These are phyloP conservation scores for Bimastos eiseni DNA, from an alignment of 2,888 invertebrate genomes.

Conservation along the genomic window DNA sequence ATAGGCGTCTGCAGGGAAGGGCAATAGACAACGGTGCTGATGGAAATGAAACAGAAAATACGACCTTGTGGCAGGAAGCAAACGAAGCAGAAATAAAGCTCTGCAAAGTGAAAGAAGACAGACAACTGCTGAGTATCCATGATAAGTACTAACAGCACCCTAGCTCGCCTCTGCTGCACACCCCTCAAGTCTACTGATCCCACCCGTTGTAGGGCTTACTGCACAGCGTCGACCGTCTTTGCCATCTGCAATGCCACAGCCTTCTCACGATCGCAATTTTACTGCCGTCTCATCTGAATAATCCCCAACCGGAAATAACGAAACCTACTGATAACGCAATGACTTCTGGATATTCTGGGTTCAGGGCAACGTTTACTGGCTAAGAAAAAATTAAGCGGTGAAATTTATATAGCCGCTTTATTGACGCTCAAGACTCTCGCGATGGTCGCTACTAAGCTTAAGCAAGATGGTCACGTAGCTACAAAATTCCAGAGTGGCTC, in stretches of 20 bases:
- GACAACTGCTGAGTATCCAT: not conserved
- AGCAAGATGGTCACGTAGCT: too few species aligned
- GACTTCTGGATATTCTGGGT: not conserved
- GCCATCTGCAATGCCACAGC: not conserved
- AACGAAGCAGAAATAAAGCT: not conserved
- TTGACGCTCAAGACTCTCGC: too few species aligned
- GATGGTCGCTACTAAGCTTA: too few species aligned
- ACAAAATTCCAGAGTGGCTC: too few species aligned
- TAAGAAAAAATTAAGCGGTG: too few species aligned
- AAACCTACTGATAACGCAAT: not conserved
- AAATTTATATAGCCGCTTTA: too few species aligned
- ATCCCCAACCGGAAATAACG: not conserved
- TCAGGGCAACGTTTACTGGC: not conserved
- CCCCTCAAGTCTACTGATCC: not conserved
- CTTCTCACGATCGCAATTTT: not conserved
- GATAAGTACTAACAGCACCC: not conserved
- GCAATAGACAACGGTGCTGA: not conserved
- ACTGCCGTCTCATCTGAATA: not conserved
- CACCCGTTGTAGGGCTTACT: too few species aligned
- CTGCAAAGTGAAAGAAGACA: slow-evolving; percentile 3
- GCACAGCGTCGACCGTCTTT: not conserved
- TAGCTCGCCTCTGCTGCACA: not conserved
- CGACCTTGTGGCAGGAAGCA: not conserved
- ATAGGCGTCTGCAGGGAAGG: not conserved
- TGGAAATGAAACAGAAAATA: slow-evolving; percentile 13